phyloP scores from a whole-genome alignment of 2,888 invertebrate species.

The Lycaena phlaeas region DNA sequence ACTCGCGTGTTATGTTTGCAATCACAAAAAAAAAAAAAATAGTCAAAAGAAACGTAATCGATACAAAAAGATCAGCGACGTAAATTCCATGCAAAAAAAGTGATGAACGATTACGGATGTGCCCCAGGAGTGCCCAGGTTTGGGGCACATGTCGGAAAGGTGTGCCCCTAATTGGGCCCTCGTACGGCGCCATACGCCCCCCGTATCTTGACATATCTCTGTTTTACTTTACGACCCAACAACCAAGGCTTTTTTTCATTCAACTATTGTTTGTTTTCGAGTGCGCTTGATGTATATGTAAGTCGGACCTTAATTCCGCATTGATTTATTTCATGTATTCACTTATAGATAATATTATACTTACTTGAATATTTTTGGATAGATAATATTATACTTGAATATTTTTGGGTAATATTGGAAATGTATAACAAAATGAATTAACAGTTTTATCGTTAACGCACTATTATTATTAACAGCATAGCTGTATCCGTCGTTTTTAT shows the following conservation, averaged over 20 bases:
- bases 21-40: background rate
- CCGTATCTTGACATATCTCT: constrained; percentile 72
- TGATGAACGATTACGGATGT: constrained; percentile 60
- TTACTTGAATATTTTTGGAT: no score
- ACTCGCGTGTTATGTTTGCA: no score
- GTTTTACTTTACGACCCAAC: constrained; percentile 67
- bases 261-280: constrained; percentile 53
- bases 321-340: constrained; percentile 29
- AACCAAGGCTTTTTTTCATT: constrained; percentile 47
- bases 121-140: constrained; percentile 42
- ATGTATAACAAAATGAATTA: no score
- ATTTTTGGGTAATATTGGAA: background rate
- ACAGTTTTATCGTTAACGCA: no score
- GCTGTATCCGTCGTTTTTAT: no score
- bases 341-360: no score
- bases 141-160: constrained; percentile 69
- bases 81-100: constrained; percentile 33
- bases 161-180: constrained; percentile 71
- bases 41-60: constrained; percentile 7
- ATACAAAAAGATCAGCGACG: constrained; percentile 14
- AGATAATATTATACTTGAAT: no score
- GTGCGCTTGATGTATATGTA: constrained; percentile 54
- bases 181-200: constrained; percentile 49
- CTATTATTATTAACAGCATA: no score
- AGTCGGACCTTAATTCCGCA: constrained; percentile 41